Percentiles rank a stretch among this genome's conserved stretches.
Evolutionary conservation across 2,888 invertebrate species (phyloP).

Genomic region (Drosophila limbata): DNA sequence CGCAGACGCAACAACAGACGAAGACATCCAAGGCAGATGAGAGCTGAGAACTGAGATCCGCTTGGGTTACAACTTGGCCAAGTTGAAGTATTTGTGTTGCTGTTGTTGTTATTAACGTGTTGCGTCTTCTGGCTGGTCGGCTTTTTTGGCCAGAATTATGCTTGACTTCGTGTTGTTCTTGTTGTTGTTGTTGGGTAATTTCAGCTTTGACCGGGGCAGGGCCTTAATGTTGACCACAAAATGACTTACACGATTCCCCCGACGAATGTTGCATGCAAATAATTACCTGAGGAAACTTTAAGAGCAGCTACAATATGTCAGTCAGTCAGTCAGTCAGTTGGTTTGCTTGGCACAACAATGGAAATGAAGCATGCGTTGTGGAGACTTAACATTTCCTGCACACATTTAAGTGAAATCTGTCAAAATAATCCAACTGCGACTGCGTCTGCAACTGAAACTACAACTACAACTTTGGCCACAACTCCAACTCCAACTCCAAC

Average conservation of each 20-base stretch:
- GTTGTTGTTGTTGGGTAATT: constrained; percentile 50
- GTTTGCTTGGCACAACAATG: constrained; percentile 41
- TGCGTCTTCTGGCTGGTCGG: constrained; percentile 36
- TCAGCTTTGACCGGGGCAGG: constrained; percentile 61
- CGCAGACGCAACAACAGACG: constrained; percentile 60
- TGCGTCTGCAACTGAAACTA: constrained; percentile 20
- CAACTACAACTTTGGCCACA: constrained; percentile 8
- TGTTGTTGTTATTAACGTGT: constrained; percentile 65
- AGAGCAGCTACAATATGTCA: constrained; percentile 41
- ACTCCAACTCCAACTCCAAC: constrained; percentile 20
- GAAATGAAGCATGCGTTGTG: constrained; percentile 47
- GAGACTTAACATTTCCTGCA: constrained; percentile 74
- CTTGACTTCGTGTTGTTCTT: constrained; percentile 9
- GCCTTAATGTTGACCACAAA: constrained; percentile 73
- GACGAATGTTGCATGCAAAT: constrained; percentile 79
- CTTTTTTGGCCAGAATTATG: constrained; percentile 53
- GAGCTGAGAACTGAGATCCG: constrained; percentile 42
- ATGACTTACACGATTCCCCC: constrained; percentile 49
- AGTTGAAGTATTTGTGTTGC: constrained; percentile 37
- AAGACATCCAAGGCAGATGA: constrained; percentile 34
- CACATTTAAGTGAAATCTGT: constrained; percentile 70
- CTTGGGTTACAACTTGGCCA: constrained; percentile 53
- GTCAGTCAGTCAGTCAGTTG: constrained; percentile 8
- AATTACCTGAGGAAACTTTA: constrained; percentile 74
- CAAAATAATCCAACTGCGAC: constrained; percentile 62